Evolutionary conservation across 2,888 invertebrate genomes (phyloP).

Genomic region (Brachypalpus laphriformis): DNA sequence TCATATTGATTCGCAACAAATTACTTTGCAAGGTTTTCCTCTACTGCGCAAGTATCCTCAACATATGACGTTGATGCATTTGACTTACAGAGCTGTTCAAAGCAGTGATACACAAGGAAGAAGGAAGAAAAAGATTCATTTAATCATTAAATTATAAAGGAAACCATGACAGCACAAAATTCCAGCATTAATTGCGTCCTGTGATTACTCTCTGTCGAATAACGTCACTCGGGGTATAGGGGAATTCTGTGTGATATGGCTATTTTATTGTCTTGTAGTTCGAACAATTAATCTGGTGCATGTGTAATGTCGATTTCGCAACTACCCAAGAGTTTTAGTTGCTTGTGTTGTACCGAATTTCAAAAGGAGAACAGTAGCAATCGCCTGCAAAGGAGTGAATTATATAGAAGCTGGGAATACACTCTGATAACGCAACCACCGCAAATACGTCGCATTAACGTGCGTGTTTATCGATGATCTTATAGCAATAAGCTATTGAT

Average conservation of each 20-base stretch:
- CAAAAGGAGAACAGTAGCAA: constrained; percentile 74
- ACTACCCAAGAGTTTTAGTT: constrained; percentile 85
- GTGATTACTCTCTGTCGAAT: constrained; percentile 54
- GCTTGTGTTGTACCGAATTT: constrained; percentile 85
- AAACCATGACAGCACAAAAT: constrained; percentile 59
- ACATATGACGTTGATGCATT: constrained; percentile 73
- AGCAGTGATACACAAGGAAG: constrained; percentile 61
- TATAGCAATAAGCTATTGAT: constrained; percentile 13
- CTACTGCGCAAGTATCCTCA: constrained; percentile 67
- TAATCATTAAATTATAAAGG: constrained; percentile 61
- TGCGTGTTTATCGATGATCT: constrained; percentile 64
- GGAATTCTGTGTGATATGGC: constrained; percentile 59
- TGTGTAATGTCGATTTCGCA: constrained; percentile 74
- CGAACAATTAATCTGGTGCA: constrained; percentile 49
- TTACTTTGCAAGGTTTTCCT: constrained; percentile 54
- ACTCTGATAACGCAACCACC: constrained; percentile 81
- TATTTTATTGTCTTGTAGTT: constrained; percentile 53
- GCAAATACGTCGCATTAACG: constrained; percentile 79
- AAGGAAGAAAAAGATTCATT: constrained; percentile 46
- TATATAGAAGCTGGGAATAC: constrained; percentile 81
- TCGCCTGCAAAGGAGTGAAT: constrained; percentile 77
- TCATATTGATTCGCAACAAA: constrained; percentile 60
- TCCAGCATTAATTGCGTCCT: constrained; percentile 61
- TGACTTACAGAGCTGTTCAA: constrained; percentile 47
- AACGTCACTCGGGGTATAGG: constrained; percentile 40